Conservation (phyloP, 2,797 vertebrate genomes). For the Malacoctenus gilli region DNA sequence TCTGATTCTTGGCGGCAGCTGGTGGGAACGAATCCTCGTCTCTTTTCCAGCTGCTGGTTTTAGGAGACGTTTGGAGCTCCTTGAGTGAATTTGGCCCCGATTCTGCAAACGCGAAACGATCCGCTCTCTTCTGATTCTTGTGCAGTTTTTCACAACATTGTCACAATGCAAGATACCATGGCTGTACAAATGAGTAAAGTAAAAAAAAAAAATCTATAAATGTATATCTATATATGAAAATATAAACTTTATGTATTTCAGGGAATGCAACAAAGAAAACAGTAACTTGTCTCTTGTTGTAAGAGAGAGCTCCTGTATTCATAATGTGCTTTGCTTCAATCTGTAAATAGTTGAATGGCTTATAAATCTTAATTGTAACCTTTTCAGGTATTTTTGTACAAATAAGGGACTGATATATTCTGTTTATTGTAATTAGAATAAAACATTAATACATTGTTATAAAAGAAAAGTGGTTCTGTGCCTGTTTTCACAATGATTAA, state of each 20-base stretch:
- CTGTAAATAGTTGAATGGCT: slow-evolving; percentile 93
- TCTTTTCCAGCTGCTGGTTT: no score
- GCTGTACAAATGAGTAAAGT: slow-evolving; percentile 82
- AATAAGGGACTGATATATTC: slow-evolving; percentile 97
- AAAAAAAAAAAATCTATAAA: slow-evolving; percentile 48
- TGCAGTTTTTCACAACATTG: slow-evolving; percentile 78
- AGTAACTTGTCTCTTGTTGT: slow-evolving; percentile 81
- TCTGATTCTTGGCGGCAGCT: slow-evolving; percentile 11
- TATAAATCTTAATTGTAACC: slow-evolving; percentile 94
- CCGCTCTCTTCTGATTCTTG: slow-evolving; percentile 58
- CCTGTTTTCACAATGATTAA: slow-evolving; percentile 43
- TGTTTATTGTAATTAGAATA: slow-evolving; percentile 99
- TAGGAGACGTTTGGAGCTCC: slow-evolving; percentile 31
- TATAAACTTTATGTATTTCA: slow-evolving; percentile 82
- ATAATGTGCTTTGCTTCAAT: slow-evolving; percentile 90
- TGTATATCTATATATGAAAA: slow-evolving; percentile 61
- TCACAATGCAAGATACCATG: slow-evolving; percentile 83
- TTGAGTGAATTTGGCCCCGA: slow-evolving; percentile 40
- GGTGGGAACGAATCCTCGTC: slow-evolving; percentile 21
- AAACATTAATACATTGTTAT: slow-evolving; percentile 95
- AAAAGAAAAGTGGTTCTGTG: slow-evolving; percentile 62
- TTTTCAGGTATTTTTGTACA: slow-evolving; percentile 99
- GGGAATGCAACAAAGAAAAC: slow-evolving; percentile 88
- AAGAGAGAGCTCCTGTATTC: slow-evolving; percentile 86
- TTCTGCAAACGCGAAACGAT: slow-evolving; percentile 49